Evolutionary conservation across 2,888 invertebrate species (phyloP).

Genomic region (Cheilosia impressa): DNA sequence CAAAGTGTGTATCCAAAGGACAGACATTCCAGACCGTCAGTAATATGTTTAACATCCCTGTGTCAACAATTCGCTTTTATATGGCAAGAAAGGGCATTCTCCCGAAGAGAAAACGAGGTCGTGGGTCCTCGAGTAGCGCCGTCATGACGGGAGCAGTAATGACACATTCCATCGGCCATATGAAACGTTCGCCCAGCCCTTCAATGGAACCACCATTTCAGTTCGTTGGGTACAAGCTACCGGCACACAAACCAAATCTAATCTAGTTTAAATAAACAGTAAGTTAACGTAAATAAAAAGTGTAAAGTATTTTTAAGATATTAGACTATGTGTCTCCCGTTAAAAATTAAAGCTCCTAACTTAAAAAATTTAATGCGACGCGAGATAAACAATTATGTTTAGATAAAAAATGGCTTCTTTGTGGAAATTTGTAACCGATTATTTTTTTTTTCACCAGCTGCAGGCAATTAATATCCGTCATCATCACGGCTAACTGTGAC

Average conservation of each 20-base stretch:
- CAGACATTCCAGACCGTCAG: constrained; percentile 95
- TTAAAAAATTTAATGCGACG: constrained; percentile 26
- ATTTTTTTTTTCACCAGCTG: background rate
- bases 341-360: constrained; percentile 18
- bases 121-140: constrained; percentile 85
- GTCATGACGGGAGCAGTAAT: constrained; percentile 76
- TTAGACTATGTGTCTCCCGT: constrained; percentile 8
- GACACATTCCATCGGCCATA: constrained; percentile 78
- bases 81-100: constrained; percentile 94
- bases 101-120: constrained; percentile 90
- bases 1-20: constrained; percentile 93
- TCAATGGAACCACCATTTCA: constrained; percentile 88
- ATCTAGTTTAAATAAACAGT: constrained; percentile 74
- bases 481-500: too few relatives aligned
- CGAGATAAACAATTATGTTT: constrained; percentile 6
- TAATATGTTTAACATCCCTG: constrained; percentile 94
- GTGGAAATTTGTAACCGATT: background rate
- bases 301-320: constrained; percentile 1
- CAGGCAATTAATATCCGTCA: background rate
- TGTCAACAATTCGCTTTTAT: constrained; percentile 93
- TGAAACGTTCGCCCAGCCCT: constrained; percentile 85
- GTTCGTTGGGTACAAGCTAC: constrained; percentile 90
- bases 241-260: constrained; percentile 83
- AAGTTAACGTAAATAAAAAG: constrained; percentile 31
- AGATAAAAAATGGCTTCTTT: constrained; percentile 5